Conservation (phyloP, 2,113 vertebrate species). For the Cebus imitator region DNA sequence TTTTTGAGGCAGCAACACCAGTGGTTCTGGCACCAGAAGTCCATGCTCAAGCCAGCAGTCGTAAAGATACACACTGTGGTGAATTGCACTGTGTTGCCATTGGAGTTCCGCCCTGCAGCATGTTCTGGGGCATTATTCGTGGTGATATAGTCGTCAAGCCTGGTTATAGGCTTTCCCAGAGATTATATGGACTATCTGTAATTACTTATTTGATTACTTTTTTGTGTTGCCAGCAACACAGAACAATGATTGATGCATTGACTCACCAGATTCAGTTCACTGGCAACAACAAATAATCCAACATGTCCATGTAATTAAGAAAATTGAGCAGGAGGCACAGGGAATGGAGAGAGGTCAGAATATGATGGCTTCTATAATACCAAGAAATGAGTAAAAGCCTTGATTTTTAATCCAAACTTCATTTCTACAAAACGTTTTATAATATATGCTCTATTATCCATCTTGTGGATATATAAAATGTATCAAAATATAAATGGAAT, state of each 20-base stretch:
- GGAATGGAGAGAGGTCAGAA: not conserved
- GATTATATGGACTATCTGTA: not conserved
- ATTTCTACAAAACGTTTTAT: not conserved
- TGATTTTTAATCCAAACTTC: not conserved
- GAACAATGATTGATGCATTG: not conserved
- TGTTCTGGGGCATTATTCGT: not conserved
- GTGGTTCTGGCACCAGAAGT: not conserved
- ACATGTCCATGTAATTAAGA: not conserved
- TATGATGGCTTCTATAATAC: not conserved
- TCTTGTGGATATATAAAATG: not conserved
- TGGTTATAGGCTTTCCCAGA: not conserved
- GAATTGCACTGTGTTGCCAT: accelerated
- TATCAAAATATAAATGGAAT: not conserved
- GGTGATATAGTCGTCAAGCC: not conserved
- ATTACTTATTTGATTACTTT: not conserved
- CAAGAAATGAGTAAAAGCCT: not conserved
- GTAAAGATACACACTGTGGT: not conserved
- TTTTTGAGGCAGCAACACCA: not conserved
- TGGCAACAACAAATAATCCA: not conserved
- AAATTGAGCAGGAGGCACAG: not conserved
- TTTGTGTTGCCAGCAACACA: not conserved
- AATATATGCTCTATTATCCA: not conserved
- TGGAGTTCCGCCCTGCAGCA: accelerated
- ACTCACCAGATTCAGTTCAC: not conserved
- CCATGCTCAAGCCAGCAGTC: not conserved